These are phyloP conservation scores for Elegia similella DNA, from an alignment of 2,888 invertebrate genomes.

Conservation along the genomic window DNA sequence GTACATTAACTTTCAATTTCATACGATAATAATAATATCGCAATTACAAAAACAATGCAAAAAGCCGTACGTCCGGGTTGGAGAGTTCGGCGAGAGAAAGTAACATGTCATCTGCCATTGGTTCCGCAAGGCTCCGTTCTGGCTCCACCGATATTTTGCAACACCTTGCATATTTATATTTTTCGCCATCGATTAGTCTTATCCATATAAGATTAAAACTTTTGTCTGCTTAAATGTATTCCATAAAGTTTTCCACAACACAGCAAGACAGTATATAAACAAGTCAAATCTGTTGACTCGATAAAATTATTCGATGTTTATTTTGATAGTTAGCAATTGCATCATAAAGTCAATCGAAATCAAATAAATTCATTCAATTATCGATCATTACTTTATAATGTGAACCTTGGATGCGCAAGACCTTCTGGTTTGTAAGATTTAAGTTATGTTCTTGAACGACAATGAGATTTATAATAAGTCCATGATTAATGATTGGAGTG, in stretches of 20 bases:
- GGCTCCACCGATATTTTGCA: constrained; percentile 49
- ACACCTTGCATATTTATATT: constrained; percentile 53
- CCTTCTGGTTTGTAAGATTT: constrained; percentile 29
- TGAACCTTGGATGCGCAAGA: constrained; percentile 18
- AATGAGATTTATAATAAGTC: constrained; percentile 44
- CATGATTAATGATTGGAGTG: constrained; percentile 51
- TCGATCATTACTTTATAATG: constrained; percentile 4
- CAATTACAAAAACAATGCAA: constrained; percentile 71
- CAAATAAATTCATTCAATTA: constrained; percentile 12
- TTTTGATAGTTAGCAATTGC: constrained; percentile 1
- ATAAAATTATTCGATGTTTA: constrained; percentile 1
- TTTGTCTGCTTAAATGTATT: constrained; percentile 35
- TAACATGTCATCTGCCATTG: constrained; percentile 57
- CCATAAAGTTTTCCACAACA: constrained; percentile 22
- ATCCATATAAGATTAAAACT: constrained; percentile 40
- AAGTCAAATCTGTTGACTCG: background rate
- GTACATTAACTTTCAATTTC: constrained; percentile 70
- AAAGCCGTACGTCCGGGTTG: constrained; percentile 63
- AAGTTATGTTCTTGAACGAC: constrained; percentile 32
- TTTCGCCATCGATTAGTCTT: constrained; percentile 39
- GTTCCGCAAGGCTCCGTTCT: constrained; percentile 34
- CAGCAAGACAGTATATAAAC: background rate
- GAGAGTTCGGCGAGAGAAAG: constrained; percentile 64
- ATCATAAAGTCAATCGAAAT: constrained; percentile 1
- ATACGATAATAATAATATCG: constrained; percentile 62